These are phyloP conservation scores for Piscicola geometra DNA, from an alignment of 2,888 invertebrate genomes.

Conservation along the genomic window DNA sequence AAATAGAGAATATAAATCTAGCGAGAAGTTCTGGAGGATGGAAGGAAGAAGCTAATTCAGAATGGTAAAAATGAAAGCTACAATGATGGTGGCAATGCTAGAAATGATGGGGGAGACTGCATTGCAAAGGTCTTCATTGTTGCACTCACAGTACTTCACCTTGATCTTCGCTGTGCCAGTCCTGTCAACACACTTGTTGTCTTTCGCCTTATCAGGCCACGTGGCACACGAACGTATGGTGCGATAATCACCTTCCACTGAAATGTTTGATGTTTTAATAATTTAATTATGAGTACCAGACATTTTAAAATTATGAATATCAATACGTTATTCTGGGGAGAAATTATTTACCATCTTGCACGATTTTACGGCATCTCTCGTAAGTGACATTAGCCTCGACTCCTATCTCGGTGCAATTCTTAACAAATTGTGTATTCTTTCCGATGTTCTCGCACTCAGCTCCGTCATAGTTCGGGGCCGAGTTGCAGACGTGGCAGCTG, in stretches of 20 bases:
- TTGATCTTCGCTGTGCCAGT: constrained; percentile 42
- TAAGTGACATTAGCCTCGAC: constrained; percentile 19
- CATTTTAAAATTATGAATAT: not conserved
- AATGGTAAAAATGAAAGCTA: not conserved
- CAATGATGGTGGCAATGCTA: not conserved
- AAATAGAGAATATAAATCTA: no score
- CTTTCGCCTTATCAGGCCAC: constrained; percentile 31
- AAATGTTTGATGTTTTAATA: not conserved
- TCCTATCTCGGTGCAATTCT: constrained; percentile 12
- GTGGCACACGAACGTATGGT: constrained; percentile 40
- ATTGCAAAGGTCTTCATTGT: constrained; percentile 21
- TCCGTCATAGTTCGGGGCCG: constrained; percentile 28
- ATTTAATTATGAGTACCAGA: not conserved
- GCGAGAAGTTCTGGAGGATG: no score
- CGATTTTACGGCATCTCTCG: constrained; percentile 36
- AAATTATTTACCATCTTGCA: constrained; percentile 36
- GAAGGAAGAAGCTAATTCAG: not conserved
- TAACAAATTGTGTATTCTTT: not conserved
- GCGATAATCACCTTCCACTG: constrained; percentile 40
- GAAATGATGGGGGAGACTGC: not conserved
- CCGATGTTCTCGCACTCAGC: constrained; percentile 3
- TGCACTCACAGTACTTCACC: constrained; percentile 36
- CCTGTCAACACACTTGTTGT: constrained; percentile 39
- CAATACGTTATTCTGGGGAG: not conserved
- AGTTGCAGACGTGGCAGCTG: constrained; percentile 39